A percentile compares a stretch with the other conserved stretches of the same genome.
phyloP scores from a whole-genome alignment of 2,888 invertebrate genomes.

The Ceraclea dissimilis region DNA sequence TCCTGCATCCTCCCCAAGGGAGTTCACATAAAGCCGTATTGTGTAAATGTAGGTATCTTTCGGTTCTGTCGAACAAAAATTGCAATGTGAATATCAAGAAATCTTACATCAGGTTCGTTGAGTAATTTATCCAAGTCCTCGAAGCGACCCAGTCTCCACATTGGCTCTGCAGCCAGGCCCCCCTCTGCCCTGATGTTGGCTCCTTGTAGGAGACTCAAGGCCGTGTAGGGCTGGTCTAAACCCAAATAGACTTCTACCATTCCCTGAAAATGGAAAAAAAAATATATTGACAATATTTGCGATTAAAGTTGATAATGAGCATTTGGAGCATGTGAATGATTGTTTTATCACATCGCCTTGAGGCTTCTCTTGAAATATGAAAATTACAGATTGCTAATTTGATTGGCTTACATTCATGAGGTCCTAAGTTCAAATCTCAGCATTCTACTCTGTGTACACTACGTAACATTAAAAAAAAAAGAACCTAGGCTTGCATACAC shows the following conservation, averaged over 20 bases:
- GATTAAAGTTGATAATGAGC: too few relatives aligned
- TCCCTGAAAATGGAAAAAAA: slow-evolving; percentile 48
- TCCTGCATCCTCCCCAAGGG: too few relatives aligned
- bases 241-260: slow-evolving; percentile 81
- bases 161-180: slow-evolving; percentile 70
- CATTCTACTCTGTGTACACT: too few relatives aligned
- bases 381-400: neutral
- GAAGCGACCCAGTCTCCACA: slow-evolving; percentile 82
- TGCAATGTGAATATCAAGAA: too few relatives aligned
- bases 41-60: too few relatives aligned
- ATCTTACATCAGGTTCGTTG: slow-evolving; percentile 38
- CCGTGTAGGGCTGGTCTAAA: slow-evolving; percentile 81
- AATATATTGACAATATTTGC: too few relatives aligned
- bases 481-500: too few relatives aligned
- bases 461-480: too few relatives aligned
- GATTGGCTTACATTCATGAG: neutral
- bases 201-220: slow-evolving; percentile 66
- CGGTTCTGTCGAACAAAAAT: too few relatives aligned
- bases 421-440: too few relatives aligned
- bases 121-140: slow-evolving; percentile 64
- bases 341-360: neutral
- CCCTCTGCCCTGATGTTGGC: slow-evolving; percentile 52
- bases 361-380: neutral
- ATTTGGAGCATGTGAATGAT: neutral
- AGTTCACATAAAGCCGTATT: too few relatives aligned